Evolutionary conservation across 1,140 invertebrate genomes (phyloP), one percentile per base, ranked within the genome.

Genomic region (Amyelois transitella): DNA sequence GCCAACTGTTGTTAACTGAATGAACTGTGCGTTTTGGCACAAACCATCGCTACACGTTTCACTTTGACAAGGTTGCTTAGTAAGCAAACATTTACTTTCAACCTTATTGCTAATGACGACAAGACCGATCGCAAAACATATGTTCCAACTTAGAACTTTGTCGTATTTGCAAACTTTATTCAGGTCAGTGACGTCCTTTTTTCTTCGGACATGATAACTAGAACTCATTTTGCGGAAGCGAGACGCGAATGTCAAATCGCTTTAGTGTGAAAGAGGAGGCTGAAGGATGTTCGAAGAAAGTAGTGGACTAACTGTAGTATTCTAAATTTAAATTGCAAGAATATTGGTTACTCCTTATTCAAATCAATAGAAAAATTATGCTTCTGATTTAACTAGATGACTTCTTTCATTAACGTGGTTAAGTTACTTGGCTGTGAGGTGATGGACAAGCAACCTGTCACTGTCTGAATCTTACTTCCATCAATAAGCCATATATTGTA

Each of bases 101-200:
- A 68, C 57, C 51, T 68, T 72, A 71, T 7, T 19, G 0, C 17
- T 24, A 32, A 18, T 6, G 6, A 6, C 0, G 3, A 53, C 63
- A 72, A 56, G 54, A 64, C 63, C 53, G 18, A 14, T 2, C 32
- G 32, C 32, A 2, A 38, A 51, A 55, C 47, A 60, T 60, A 8
- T 17, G 45, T 25, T 50, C 5, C 10, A 44, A 32, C 17, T 18
- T 58, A 61, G 60, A 55, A 76, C 70, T 62, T 59, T 68, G 66
- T 66, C 51, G 58, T 64, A 43, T 73, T 64, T 57, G 45, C 44
- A 32, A 48, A 48, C 49, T 48, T 53, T 75, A 81, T 81, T 81
- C 77, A 81, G 82, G 82, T 86, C 82, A 86, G 67, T 81, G 82
- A 83, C 82, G 77, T 80, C 72, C 51, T 77, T 81, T 81, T 81